These are phyloP conservation scores for Dendropsophus ebraccatus DNA, from an alignment of 2,113 vertebrate genomes.

Conservation along the genomic window DNA sequence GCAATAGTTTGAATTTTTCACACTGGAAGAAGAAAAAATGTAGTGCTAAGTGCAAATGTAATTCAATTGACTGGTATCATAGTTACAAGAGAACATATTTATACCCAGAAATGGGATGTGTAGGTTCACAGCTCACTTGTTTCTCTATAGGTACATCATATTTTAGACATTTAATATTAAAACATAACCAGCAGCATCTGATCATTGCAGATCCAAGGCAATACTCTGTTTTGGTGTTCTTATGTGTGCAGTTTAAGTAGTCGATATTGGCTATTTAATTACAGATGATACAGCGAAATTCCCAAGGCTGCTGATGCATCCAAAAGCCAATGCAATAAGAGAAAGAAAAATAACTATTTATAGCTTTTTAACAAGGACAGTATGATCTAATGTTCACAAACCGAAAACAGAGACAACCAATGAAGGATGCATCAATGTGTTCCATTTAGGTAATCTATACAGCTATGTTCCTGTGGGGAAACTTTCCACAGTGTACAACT, in stretches of 20 bases:
- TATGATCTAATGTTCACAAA: constrained; percentile 66
- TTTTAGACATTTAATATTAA: constrained; percentile 85
- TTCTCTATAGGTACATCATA: constrained; percentile 79
- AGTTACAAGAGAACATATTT: background rate
- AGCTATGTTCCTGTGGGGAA: background rate
- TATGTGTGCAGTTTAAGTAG: constrained; percentile 60
- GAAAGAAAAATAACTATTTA: constrained; percentile 69
- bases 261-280: constrained; percentile 61
- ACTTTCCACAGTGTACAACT: background rate
- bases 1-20: constrained; percentile 98
- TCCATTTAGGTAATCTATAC: constrained; percentile 38
- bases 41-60: background rate
- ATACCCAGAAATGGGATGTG: constrained; percentile 71
- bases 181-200: constrained; percentile 88
- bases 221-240: constrained; percentile 69
- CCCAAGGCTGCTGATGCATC: constrained; percentile 73
- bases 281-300: constrained; percentile 71
- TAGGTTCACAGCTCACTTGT: constrained; percentile 77
- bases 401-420: constrained; percentile 61
- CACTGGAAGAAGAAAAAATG: constrained; percentile 77
- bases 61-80: background rate
- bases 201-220: constrained; percentile 79
- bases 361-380: constrained; percentile 68
- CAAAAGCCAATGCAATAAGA: constrained; percentile 66
- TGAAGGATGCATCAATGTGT: constrained; percentile 64